phyloP scores from a whole-genome alignment of 2,888 invertebrate genomes.

The Formica aserva region DNA sequence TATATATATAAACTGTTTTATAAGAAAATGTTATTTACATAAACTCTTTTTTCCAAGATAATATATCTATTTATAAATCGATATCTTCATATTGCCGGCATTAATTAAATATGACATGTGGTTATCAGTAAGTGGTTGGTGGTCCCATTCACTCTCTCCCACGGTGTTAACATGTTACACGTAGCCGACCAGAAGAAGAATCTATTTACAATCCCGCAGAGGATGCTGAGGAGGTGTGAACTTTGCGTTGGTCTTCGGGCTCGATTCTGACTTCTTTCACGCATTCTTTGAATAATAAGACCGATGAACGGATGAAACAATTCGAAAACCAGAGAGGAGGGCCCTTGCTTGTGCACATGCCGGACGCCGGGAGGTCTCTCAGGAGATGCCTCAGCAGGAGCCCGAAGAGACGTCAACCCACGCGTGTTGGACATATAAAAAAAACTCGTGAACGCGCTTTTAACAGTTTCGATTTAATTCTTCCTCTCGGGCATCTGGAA shows the following conservation, averaged over 20 bases:
- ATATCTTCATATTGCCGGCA: neutral
- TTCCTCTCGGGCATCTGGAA: neutral
- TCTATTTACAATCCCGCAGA: slow-evolving; percentile 73
- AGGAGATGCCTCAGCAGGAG: slow-evolving; percentile 76
- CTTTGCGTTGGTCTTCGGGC: slow-evolving; percentile 76
- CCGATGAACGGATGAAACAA: slow-evolving; percentile 58
- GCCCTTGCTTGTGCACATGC: slow-evolving; percentile 70
- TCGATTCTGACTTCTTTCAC: slow-evolving; percentile 43
- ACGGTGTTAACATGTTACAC: slow-evolving; percentile 58
- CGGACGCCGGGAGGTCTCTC: slow-evolving; percentile 74
- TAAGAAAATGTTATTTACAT: neutral
- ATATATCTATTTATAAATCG: slow-evolving; percentile 9
- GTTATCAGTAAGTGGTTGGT: slow-evolving; percentile 8
- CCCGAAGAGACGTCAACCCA: slow-evolving; percentile 70
- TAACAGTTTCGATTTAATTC: slow-evolving; percentile 25
- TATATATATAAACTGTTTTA: neutral
- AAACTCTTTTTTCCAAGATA: neutral
- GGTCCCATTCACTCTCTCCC: slow-evolving; percentile 66
- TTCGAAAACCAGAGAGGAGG: slow-evolving; percentile 64
- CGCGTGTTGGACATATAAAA: slow-evolving; percentile 68
- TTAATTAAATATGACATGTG: neutral
- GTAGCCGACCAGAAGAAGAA: slow-evolving; percentile 54
- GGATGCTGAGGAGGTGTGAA: slow-evolving; percentile 74
- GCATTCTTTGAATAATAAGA: slow-evolving; percentile 59
- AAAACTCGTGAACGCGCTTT: slow-evolving; percentile 21